These are phyloP conservation scores for Meles meles DNA, from an alignment of 2,113 vertebrate genomes.

Conservation along the genomic window DNA sequence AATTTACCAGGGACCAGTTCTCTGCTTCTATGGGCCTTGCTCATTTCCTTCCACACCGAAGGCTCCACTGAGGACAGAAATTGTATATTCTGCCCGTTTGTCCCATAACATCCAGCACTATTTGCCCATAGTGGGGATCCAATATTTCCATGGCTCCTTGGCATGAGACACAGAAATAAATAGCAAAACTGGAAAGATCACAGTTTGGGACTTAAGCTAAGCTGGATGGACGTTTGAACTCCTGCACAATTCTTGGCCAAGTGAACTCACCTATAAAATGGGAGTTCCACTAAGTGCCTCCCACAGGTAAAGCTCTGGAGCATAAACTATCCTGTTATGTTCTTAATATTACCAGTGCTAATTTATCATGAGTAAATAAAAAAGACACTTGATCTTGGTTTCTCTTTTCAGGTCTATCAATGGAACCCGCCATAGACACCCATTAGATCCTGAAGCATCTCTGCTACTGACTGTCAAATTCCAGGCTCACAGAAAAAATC, in stretches of 20 bases:
- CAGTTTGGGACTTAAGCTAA: background rate
- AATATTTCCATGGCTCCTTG: background rate
- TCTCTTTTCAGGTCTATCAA: background rate
- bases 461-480: background rate
- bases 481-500: background rate
- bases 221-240: background rate
- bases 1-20: background rate
- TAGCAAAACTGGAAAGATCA: background rate
- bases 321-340: too few species aligned
- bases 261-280: background rate
- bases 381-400: background rate
- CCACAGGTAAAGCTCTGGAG: background rate
- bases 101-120: background rate
- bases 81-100: fast-evolving
- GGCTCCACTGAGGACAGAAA: background rate
- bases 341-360: background rate
- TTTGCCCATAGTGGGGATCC: background rate
- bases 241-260: background rate
- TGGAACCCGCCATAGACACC: background rate
- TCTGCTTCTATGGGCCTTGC: background rate
- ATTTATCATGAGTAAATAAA: background rate
- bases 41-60: background rate
- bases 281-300: background rate
- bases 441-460: background rate
- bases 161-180: background rate